Percentiles rank a stretch among this genome's conserved stretches.
Evolutionary conservation across 2,888 invertebrate species (phyloP).

Genomic region (Spisula solida): DNA sequence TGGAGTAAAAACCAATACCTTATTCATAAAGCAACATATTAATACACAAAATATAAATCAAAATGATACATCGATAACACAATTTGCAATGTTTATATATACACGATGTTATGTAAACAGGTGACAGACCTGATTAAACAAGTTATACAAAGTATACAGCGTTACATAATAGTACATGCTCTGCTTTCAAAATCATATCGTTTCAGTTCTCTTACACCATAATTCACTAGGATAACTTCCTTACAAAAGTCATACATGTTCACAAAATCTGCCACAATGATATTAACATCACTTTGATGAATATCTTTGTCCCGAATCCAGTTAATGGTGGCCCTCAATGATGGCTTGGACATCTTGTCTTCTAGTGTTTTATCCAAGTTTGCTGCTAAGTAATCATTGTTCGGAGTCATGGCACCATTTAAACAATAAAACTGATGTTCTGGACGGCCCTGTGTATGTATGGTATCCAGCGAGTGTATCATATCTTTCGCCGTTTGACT

Average conservation of each 20-base stretch:
- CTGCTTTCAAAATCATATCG: conserved; percentile 53
- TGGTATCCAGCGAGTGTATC: conserved; percentile 90
- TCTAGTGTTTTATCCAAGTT: conserved; percentile 50
- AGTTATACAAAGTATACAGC: too few relatives aligned
- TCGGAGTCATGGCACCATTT: conserved; percentile 93
- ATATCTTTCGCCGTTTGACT: conserved; percentile 87
- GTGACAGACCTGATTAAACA: too few relatives aligned
- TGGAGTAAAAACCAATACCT: too few relatives aligned
- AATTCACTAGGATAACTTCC: conserved; percentile 55
- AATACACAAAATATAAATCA: too few relatives aligned
- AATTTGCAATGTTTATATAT: too few relatives aligned
- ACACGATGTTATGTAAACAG: too few relatives aligned
- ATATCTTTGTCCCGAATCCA: conserved; percentile 56
- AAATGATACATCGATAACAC: too few relatives aligned
- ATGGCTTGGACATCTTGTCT: conserved; percentile 50
- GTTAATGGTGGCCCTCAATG: conserved; percentile 47
- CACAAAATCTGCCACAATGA: conserved; percentile 66
- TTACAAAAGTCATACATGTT: conserved; percentile 51
- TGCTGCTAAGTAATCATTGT: conserved; percentile 37
- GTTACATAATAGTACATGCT: conserved; percentile 21
- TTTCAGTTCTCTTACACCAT: conserved; percentile 31
- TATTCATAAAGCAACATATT: too few relatives aligned
- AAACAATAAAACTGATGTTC: conserved; percentile 91
- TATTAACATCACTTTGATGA: conserved; percentile 47
- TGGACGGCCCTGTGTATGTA: conserved; percentile 89